Base-by-base conservation (phyloP, 2,888 invertebrate species). In the Perizoma flavofasciatum region DNA sequence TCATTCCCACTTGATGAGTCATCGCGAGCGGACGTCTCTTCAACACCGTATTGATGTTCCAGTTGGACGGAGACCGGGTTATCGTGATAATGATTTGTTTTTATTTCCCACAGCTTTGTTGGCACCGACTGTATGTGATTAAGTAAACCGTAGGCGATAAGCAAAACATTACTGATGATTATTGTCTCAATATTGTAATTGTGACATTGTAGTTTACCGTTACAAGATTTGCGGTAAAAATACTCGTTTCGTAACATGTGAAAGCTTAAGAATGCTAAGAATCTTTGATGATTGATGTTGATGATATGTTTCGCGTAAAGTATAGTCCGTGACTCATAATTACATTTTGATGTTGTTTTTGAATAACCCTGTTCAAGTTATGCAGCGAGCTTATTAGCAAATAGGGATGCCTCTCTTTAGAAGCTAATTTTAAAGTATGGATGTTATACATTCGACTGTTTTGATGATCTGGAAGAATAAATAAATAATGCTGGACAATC, bases 81-180 rank as follows among this genome's bases (percentile, higher is more conserved):
- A 85, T 85, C 83, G 68, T 63, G 77, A 78, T 84, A 83, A 82
- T 76, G 77, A 74, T 79, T 80, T 82, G 81, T 82, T 84, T 83
- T 83, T 81, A 78, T 78, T 81, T 77, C 74, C 61, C 72, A 72
- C 67, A 70, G 74, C 78, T 79, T 81, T 81, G 79, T 72, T 69
- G 57, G 66, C 63, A 66, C 75, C 77, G 77, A 68, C 73, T 69
- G 66, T 65, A 60, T 61, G 66, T 74, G 70, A 76, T 77, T 79
- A 51, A 67, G 67, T 73, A 73, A 69, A 64, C 72, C 73, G 67
- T 53, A 34, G 49, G 43, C 63, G 71, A 73, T 77, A 77, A 73
- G 54, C 52, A 47, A 9, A 22, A 48, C 44, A 45, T 55, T 44
- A 49, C 54, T 53, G 64, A 52, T 53, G 69, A 65, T 66, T 22